Evolutionary conservation across 2,888 invertebrate genomes (phyloP).

Genomic region (Drosophila conformis): DNA sequence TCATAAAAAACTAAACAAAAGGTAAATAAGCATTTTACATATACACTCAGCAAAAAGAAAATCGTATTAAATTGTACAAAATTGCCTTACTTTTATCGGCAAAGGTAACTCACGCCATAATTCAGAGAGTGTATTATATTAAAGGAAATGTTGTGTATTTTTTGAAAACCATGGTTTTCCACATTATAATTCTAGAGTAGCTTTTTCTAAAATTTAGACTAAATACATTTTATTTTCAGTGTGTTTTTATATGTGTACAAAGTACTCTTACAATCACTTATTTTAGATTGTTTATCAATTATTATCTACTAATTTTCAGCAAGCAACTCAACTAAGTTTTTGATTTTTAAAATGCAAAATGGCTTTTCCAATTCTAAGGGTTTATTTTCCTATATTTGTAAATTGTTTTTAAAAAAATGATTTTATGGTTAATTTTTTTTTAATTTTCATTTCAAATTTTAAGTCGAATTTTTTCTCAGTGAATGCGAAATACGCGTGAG

Average conservation of each 20-base stretch:
- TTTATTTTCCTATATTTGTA: fast-evolving
- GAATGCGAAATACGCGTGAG: conserved; percentile 9
- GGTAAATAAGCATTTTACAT: neutral
- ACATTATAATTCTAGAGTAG: no score
- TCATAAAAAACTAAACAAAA: conserved; percentile 53
- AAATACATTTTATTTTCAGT: neutral
- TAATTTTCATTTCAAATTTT: neutral
- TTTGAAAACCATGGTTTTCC: neutral
- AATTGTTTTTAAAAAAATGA: neutral
- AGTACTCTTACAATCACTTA: neutral
- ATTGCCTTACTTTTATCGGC: neutral
- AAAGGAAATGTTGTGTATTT: neutral
- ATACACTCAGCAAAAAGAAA: conserved; percentile 1
- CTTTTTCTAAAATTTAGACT: neutral
- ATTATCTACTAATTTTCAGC: neutral
- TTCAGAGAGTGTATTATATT: neutral
- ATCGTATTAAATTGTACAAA: neutral
- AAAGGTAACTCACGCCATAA: neutral
- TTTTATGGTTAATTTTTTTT: neutral
- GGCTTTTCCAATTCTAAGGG: neutral
- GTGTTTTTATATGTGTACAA: neutral
- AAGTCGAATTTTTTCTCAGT: neutral
- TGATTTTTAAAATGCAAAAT: neutral
- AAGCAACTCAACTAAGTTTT: neutral
- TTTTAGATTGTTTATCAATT: neutral